Evolutionary conservation across 2,888 invertebrate species (phyloP).

Genomic region (Busseola fusca): DNA sequence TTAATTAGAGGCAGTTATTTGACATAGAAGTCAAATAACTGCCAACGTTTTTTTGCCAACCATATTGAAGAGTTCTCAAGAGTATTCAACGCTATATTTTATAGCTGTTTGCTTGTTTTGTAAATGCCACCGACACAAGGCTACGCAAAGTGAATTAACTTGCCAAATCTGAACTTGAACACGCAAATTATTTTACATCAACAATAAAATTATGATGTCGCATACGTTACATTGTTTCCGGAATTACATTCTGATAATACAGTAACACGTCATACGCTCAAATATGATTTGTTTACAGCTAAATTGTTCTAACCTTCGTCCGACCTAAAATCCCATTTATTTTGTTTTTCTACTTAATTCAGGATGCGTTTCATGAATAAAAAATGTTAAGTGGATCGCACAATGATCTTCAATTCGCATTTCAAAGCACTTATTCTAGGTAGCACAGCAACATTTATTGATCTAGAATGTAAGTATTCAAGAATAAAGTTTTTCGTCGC

Average conservation of each 20-base stretch:
- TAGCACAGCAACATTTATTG: conserved; percentile 52
- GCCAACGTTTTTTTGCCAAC: conserved; percentile 23
- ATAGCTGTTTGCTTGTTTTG: conserved; percentile 59
- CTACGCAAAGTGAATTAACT: conserved; percentile 51
- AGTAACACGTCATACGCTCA: conserved; percentile 17
- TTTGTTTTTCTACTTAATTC: conserved; percentile 22
- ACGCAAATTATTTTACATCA: conserved; percentile 43
- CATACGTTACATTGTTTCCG: conserved; percentile 47
- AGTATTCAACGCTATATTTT: conserved; percentile 52
- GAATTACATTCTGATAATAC: conserved; percentile 43
- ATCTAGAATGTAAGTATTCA: conserved; percentile 56
- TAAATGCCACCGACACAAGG: conserved; percentile 61
- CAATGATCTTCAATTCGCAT: conserved; percentile 39
- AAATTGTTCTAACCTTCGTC: conserved; percentile 39
- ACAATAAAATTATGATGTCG: conserved; percentile 56
- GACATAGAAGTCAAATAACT: conserved; percentile 11
- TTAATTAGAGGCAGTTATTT: conserved; percentile 4
- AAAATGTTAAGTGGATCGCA: conserved; percentile 36
- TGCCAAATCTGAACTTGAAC: conserved; percentile 60
- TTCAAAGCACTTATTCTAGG: conserved; percentile 46
- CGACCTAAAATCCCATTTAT: conserved; percentile 22
- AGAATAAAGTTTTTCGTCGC: conserved; percentile 59
- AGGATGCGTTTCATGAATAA: conserved; percentile 37
- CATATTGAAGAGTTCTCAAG: conserved; percentile 39
- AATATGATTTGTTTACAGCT: conserved; percentile 36